Percentiles rank a stretch among this genome's conserved stretches.
These are phyloP conservation scores for Nymphalis io DNA, from an alignment of 1,140 invertebrate genomes.

Conservation along the genomic window DNA sequence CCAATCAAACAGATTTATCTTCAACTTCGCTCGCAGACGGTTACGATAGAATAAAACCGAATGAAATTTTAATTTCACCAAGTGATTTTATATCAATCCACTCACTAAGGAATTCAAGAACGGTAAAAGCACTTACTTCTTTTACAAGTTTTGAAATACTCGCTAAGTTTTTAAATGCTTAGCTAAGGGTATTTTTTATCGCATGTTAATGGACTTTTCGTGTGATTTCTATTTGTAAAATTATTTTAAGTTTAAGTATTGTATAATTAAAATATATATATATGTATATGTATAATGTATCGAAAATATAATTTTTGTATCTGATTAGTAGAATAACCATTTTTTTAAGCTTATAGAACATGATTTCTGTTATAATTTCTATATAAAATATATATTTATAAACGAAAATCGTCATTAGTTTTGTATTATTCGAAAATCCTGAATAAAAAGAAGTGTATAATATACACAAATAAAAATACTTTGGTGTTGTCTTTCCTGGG, in stretches of 20 bases:
- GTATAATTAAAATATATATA: neutral
- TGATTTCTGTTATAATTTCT: too few species aligned
- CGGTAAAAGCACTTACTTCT: slow-evolving; percentile 35
- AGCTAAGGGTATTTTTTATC: slow-evolving; percentile 35
- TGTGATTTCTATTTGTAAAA: slow-evolving; percentile 1
- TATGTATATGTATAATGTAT: too few species aligned
- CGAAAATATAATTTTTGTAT: too few species aligned
- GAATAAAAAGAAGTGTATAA: too few species aligned
- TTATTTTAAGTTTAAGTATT: neutral
- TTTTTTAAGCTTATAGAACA: too few species aligned
- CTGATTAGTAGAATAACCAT: too few species aligned
- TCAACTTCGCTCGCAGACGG: slow-evolving; percentile 16
- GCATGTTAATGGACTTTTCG: slow-evolving; percentile 27
- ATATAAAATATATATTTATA: too few species aligned
- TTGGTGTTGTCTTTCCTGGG: too few species aligned
- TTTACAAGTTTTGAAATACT: slow-evolving; percentile 37
- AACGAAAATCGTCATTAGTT: too few species aligned
- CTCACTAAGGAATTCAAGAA: slow-evolving; percentile 29
- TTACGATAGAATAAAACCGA: slow-evolving; percentile 19
- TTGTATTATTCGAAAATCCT: too few species aligned
- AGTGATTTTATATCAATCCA: slow-evolving; percentile 39
- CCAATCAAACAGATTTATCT: slow-evolving; percentile 5
- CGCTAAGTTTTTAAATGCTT: slow-evolving; percentile 36
- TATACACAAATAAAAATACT: too few species aligned
- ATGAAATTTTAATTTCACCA: slow-evolving; percentile 42